Base-by-base conservation (phyloP, 2,797 vertebrate species). In the Onychomys leucogaster region DNA sequence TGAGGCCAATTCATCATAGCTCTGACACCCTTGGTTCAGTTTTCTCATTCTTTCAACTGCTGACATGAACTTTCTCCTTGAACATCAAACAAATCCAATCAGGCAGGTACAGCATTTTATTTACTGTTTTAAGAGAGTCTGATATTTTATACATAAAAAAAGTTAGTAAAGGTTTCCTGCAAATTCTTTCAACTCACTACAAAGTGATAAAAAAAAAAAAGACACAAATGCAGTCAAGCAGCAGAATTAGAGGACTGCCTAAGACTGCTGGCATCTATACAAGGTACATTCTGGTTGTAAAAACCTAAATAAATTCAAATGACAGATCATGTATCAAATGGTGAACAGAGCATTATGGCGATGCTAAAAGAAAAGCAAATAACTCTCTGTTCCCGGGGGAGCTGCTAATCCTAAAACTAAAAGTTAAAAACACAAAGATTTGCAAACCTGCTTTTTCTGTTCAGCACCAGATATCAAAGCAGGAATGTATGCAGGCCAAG, bases 61-160 rank as follows among this genome's bases (percentile, higher is more conserved):
- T 85, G 16, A 84, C 21, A n/a, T 84, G 6, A 87, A 91, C 27
- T 78, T 96, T 91, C 21, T 90, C 55, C 43, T 77, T 92, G 65
- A 91, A 82, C 86, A 95, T 84, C 27, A 82, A 67, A 49, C 27
- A 96, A 81, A 73, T 95, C 78, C 14, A 84, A 9, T 94, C 63
- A 91, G 17, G 78, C 71, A 37, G 81, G 7, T 7, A n/a, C 11
- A 63, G 37, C 12, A 90, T 5, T 81, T 94, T 69, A 94, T 83
- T 90, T 94, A 92, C 5, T 59, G 19, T 23, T 82, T 32, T 6
- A 92, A 67, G 63, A 61, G 87, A 59, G 85, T 90, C 78, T 46
- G 6, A 27, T 80, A 69, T 69, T 78, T 88, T 52, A 63, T 34
- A 87, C 89, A 12, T 21, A 81, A 37, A 57, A 55, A 57, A 59